A percentile compares a stretch with the other conserved stretches of the same genome.
phyloP scores from a whole-genome alignment of 2,797 vertebrate species.

The Lepidocolaptes lacrymiger region DNA sequence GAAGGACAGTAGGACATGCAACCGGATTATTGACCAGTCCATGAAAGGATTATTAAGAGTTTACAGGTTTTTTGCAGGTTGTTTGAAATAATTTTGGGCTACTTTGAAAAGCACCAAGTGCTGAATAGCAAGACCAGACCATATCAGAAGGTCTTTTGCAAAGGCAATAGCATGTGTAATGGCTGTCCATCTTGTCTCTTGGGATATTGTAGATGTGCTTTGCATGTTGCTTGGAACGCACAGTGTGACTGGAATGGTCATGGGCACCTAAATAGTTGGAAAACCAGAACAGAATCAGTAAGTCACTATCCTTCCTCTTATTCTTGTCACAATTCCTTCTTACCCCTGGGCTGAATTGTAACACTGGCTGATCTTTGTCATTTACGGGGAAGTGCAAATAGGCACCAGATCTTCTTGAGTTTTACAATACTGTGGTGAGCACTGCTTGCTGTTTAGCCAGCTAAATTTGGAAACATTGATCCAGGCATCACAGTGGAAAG shows the following conservation, averaged over 20 bases:
- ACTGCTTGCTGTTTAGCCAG: background rate
- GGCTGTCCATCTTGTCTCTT: background rate
- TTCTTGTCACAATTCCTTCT: background rate
- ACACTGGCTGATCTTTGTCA: background rate
- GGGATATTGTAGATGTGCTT: background rate
- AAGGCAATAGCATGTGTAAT: background rate
- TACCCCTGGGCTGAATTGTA: background rate
- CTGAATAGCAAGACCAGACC: background rate
- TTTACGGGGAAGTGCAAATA: background rate
- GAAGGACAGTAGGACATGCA: background rate
- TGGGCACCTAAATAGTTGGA: background rate
- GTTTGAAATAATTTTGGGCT: background rate
- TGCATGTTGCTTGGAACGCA: background rate
- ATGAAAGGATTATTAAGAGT: background rate
- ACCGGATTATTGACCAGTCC: background rate
- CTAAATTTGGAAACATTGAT: conserved; percentile 1
- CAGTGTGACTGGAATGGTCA: background rate
- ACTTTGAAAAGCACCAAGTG: background rate
- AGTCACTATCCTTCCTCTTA: background rate
- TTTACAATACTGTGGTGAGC: background rate
- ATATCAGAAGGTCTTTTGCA: background rate
- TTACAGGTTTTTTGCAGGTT: background rate
- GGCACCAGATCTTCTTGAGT: background rate
- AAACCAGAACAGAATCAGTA: background rate
- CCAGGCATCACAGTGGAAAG: background rate